These are phyloP conservation scores for Calliopum simillimum DNA, from an alignment of 2,888 invertebrate genomes.

Conservation along the genomic window DNA sequence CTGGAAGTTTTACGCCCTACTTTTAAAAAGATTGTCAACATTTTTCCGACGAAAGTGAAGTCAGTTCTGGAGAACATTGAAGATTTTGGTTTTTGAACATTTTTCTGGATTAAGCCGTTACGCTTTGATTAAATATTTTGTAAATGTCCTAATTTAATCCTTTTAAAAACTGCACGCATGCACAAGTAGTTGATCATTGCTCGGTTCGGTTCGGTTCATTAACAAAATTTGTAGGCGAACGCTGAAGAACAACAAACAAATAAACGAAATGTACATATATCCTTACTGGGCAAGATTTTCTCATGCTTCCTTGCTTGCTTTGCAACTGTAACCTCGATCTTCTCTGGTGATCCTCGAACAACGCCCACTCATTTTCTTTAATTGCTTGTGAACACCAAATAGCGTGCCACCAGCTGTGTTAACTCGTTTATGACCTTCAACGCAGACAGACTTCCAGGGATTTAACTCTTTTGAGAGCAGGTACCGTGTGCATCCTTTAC, in stretches of 20 bases:
- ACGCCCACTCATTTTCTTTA: conserved; percentile 45
- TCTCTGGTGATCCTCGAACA: conserved; percentile 43
- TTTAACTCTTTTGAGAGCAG: conserved; percentile 22
- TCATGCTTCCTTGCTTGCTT: background rate
- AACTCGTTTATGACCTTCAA: conserved; percentile 39
- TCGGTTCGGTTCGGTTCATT: conserved; percentile 23
- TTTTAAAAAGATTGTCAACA: background rate
- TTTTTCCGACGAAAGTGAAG: background rate
- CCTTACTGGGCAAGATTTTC: background rate
- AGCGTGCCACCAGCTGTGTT: conserved; percentile 39
- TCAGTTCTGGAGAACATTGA: background rate
- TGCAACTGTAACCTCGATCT: background rate
- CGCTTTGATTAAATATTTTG: background rate
- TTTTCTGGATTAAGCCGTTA: conserved; percentile 26
- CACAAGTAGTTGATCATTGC: background rate
- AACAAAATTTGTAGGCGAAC: conserved; percentile 39
- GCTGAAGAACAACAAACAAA: conserved; percentile 36
- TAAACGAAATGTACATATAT: no score
- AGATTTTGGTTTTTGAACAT: background rate
- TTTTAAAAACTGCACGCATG: conserved; percentile 29
- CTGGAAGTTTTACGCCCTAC: conserved; percentile 33
- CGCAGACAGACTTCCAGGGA: background rate
- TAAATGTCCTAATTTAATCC: conserved; percentile 40
- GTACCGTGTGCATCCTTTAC: no score
- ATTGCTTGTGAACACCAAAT: conserved; percentile 41